Evolutionary conservation across 2,113 vertebrate genomes (phyloP).

Genomic region (Eurystomus gularis): DNA sequence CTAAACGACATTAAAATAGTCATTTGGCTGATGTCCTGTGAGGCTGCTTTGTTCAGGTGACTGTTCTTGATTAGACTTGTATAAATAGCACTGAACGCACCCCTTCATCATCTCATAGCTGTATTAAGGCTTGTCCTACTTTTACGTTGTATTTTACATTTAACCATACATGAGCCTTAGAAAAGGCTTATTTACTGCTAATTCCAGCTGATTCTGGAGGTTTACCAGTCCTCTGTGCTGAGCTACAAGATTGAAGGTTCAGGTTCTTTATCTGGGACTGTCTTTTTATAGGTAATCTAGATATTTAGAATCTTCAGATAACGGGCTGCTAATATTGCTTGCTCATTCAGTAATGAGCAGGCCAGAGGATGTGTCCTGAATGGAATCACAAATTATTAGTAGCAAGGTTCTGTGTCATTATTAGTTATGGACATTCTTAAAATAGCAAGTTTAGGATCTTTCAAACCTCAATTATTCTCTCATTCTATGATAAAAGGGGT

Average conservation of each 20-base stretch:
- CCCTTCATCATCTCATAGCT: background rate
- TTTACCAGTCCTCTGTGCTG: background rate
- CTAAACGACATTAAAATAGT: conserved; percentile 11
- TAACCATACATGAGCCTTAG: background rate
- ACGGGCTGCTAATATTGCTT: background rate
- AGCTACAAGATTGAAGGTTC: background rate
- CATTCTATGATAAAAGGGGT: background rate
- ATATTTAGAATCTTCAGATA: background rate
- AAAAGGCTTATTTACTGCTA: background rate
- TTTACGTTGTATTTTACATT: background rate
- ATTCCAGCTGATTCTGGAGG: background rate
- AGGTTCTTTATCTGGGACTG: background rate
- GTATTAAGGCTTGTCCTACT: background rate
- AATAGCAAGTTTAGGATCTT: background rate
- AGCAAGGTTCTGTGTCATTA: background rate
- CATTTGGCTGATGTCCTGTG: background rate
- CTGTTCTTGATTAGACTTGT: background rate
- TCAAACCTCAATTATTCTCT: background rate
- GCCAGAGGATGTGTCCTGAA: background rate
- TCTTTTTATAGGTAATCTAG: background rate
- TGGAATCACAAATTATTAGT: background rate
- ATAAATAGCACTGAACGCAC: background rate
- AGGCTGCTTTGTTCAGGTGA: background rate
- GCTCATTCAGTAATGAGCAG: background rate
- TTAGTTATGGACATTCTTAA: background rate